Evolutionary conservation across 2,888 invertebrate species (phyloP).

Genomic region (Spodoptera littoralis): DNA sequence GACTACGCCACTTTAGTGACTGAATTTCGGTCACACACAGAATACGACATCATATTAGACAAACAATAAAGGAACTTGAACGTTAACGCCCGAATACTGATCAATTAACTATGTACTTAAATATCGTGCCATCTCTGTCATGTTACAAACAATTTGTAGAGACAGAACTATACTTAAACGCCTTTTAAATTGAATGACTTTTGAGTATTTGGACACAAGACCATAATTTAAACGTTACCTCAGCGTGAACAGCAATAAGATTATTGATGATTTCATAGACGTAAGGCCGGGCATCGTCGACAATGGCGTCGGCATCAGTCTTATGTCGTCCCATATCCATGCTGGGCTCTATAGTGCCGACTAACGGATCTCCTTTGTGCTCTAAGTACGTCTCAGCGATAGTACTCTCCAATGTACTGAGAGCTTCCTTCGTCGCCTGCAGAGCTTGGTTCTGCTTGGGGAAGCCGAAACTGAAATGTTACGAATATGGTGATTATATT

Average conservation of each 20-base stretch:
- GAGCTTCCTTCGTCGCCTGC: constrained; percentile 90
- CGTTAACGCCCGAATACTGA: no score
- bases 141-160: no score
- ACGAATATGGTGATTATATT: no score
- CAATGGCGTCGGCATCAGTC: constrained; percentile 93
- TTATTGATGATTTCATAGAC: constrained; percentile 96
- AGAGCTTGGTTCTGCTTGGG: constrained; percentile 92
- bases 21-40: no score
- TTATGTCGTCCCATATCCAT: constrained; percentile 97
- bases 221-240: constrained; percentile 79
- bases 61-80: no score
- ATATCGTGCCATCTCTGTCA: no score
- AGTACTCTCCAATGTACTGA: constrained; percentile 89
- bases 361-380: constrained; percentile 97
- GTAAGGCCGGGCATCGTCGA: constrained; percentile 95
- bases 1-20: no score
- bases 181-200: no score
- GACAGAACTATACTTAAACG: no score
- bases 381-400: constrained; percentile 95
- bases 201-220: not conserved
- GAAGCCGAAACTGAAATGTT: constrained; percentile 89
- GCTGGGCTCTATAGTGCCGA: constrained; percentile 98
- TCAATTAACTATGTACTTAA: no score
- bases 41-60: no score
- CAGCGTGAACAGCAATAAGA: constrained; percentile 93